Conservation (phyloP, 2,113 vertebrate species). For the Cryptoleucopteryx plumbea region DNA sequence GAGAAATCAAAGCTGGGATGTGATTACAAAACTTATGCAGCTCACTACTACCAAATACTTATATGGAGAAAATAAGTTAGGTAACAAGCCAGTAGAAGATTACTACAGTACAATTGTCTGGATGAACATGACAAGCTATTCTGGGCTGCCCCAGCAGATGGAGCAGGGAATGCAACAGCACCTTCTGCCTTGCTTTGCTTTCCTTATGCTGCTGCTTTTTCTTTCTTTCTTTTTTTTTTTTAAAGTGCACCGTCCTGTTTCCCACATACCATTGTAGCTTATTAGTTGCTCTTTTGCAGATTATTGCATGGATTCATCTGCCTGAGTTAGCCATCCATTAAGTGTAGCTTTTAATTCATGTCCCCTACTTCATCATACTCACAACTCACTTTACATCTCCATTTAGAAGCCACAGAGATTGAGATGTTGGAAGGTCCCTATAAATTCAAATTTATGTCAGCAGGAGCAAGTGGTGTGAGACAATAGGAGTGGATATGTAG, state of each 20-base stretch:
- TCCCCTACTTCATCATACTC: background rate
- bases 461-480: background rate
- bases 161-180: background rate
- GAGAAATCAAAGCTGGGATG: background rate
- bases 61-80: background rate
- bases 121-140: background rate
- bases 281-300: background rate
- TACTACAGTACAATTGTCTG: background rate
- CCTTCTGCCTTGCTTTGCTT: background rate
- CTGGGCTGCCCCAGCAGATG: conserved; percentile 2
- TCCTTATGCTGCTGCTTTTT: background rate
- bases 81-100: background rate
- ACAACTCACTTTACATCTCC: background rate
- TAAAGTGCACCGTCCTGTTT: fast-evolving
- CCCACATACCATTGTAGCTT: background rate
- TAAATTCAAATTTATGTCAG: background rate
- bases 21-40: background rate
- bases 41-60: background rate
- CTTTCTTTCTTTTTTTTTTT: fast-evolving
- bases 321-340: background rate
- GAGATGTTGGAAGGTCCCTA: background rate
- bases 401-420: background rate
- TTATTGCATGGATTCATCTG: background rate
- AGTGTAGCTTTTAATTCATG: background rate
- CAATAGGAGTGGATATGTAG: background rate